Evolutionary conservation across 2,888 invertebrate genomes (phyloP).

Genomic region (Pegoplata infirma): DNA sequence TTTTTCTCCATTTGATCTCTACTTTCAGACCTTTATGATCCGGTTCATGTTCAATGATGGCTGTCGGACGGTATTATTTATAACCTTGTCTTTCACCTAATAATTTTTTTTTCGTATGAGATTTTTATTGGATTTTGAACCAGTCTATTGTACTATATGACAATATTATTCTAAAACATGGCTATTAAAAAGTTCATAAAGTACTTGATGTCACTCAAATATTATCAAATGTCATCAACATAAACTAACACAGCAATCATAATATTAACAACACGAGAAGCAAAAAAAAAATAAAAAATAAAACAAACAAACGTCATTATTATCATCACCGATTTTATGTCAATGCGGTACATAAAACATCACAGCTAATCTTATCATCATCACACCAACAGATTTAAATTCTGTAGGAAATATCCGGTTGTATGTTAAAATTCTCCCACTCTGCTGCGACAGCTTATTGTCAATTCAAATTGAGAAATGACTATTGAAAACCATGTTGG

Average conservation of each 20-base stretch:
- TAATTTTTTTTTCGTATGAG: no score
- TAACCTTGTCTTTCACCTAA: no score
- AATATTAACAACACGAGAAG: not conserved
- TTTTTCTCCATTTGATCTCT: no score
- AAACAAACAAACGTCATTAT: conserved; percentile 9
- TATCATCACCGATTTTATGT: conserved; percentile 37
- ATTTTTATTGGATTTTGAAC: no score
- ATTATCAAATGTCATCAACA: conserved; percentile 12
- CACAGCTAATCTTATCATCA: conserved; percentile 44
- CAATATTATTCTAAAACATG: conserved; percentile 1
- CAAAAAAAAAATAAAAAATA: not conserved
- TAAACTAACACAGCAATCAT: conserved; percentile 6
- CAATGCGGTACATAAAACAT: conserved; percentile 49
- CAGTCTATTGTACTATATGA: no score
- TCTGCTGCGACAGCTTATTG: conserved; percentile 24
- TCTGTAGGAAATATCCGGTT: conserved; percentile 39
- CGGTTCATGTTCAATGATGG: no score
- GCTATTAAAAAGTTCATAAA: conserved; percentile 1
- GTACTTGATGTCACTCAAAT: conserved; percentile 17
- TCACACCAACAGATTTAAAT: conserved; percentile 63
- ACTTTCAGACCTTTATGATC: no score
- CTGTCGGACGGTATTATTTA: no score
- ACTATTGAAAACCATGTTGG: conserved; percentile 9
- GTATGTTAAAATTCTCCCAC: not conserved
- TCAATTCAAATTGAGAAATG: conserved; percentile 32